phyloP scores from a whole-genome alignment of 1,140 invertebrate genomes.

The Zaprionus tsacasi region DNA sequence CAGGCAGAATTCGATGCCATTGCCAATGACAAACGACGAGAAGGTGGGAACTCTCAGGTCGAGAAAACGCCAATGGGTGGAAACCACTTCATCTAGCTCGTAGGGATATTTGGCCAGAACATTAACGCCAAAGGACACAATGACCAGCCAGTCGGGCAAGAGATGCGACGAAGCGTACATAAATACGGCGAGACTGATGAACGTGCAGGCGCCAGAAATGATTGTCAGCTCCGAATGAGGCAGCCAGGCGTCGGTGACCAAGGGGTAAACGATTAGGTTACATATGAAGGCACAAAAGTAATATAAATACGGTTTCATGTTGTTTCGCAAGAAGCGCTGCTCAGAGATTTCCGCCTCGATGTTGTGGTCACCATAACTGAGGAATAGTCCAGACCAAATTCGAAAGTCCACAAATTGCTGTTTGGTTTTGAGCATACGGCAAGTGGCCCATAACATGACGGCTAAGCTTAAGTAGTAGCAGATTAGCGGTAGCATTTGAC shows the following conservation, averaged over 20 bases:
- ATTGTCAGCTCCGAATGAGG: conserved; percentile 93
- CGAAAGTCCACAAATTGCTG: conserved; percentile 90
- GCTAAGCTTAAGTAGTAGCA: conserved; percentile 88
- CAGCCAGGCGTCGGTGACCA: conserved; percentile 90
- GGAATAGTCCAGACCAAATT: conserved; percentile 91
- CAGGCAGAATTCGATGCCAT: conserved; percentile 93
- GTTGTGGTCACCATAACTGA: conserved; percentile 89
- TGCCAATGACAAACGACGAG: conserved; percentile 91
- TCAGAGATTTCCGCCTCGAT: conserved; percentile 91
- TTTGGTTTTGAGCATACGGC: conserved; percentile 91
- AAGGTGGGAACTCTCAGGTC: conserved; percentile 92
- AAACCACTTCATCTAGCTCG: conserved; percentile 91
- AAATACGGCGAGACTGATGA: conserved; percentile 90
- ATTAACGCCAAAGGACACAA: conserved; percentile 92
- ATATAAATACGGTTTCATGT: conserved; percentile 91
- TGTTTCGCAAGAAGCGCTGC: conserved; percentile 92
- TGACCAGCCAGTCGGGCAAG: conserved; percentile 88
- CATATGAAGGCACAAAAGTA: conserved; percentile 91
- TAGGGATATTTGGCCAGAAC: conserved; percentile 94
- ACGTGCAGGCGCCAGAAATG: conserved; percentile 89
- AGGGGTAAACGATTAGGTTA: conserved; percentile 90
- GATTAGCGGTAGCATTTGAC: conserved; percentile 52
- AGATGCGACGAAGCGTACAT: conserved; percentile 85
- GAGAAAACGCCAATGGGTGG: conserved; percentile 91
- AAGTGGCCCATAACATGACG: conserved; percentile 90